These are phyloP conservation scores for Ochotona princeps DNA, from an alignment of 2,113 vertebrate species.

Conservation along the genomic window DNA sequence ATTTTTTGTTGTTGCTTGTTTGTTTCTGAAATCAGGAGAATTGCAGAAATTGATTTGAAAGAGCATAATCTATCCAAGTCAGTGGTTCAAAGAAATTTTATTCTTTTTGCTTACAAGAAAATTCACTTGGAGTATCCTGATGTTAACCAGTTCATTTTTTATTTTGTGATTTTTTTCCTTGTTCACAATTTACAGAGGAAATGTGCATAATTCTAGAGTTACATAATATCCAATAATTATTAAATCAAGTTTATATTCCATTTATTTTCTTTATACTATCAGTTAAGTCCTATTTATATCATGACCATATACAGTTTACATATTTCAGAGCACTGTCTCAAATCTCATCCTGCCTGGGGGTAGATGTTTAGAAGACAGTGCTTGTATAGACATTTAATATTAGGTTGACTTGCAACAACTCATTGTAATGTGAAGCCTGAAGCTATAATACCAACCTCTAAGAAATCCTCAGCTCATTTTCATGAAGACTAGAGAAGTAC, in stretches of 20 bases:
- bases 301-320: background rate
- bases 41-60: background rate
- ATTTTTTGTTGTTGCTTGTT: no score
- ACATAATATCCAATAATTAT: no score
- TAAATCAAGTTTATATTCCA: background rate
- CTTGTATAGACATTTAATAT: background rate
- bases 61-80: background rate
- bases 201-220: background rate
- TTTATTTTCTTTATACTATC: background rate
- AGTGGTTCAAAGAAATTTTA: background rate
- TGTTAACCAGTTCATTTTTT: background rate
- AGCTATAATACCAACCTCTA: background rate
- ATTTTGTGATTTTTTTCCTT: background rate
- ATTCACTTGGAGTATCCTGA: background rate
- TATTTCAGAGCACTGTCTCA: background rate
- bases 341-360: background rate
- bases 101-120: background rate
- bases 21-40: background rate
- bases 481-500: background rate
- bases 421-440: background rate
- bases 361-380: background rate
- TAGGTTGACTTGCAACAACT: background rate
- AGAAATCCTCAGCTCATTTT: background rate
- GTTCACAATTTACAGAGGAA: background rate
- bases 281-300: background rate